phyloP scores from a whole-genome alignment of 2,113 vertebrate species.

The Nyctibius bracteatus region DNA sequence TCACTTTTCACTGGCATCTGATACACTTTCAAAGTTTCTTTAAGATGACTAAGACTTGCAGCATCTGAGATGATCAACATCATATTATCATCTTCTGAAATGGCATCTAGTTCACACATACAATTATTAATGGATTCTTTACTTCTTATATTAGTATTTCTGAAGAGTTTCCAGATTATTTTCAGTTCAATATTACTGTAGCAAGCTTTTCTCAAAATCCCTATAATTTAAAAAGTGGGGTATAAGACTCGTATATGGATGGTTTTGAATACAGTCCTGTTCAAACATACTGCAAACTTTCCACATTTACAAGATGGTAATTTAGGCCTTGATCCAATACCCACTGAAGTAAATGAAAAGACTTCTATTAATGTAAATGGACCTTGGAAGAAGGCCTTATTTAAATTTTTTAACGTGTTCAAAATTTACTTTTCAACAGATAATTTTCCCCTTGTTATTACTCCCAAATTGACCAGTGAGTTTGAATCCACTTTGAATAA shows the following conservation, averaged over 20 bases:
- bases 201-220: slow-evolving; percentile 41
- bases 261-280: slow-evolving; percentile 41
- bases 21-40: slow-evolving; percentile 37
- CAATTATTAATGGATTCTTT: slow-evolving; percentile 34
- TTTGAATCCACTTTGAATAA: slow-evolving; percentile 21
- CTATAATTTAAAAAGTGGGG: slow-evolving; percentile 53
- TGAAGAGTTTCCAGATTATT: slow-evolving; percentile 51
- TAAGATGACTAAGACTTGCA: slow-evolving; percentile 28
- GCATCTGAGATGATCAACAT: slow-evolving; percentile 27
- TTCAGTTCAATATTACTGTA: background rate
- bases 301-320: no score
- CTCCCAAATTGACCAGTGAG: background rate
- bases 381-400: slow-evolving; percentile 41
- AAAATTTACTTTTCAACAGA: slow-evolving; percentile 56
- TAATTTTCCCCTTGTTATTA: slow-evolving; percentile 45
- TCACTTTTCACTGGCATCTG: slow-evolving; percentile 11
- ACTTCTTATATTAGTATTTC: slow-evolving; percentile 11
- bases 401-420: slow-evolving; percentile 1
- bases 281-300: slow-evolving; percentile 20
- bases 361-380: slow-evolving; percentile 40
- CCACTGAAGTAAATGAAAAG: no score
- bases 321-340: no score
- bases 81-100: background rate
- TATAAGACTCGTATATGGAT: background rate
- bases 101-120: background rate